Evolutionary conservation across 92 coral and sea anemone genomes (phyloP).

Genomic region (Porites cylindrica): DNA sequence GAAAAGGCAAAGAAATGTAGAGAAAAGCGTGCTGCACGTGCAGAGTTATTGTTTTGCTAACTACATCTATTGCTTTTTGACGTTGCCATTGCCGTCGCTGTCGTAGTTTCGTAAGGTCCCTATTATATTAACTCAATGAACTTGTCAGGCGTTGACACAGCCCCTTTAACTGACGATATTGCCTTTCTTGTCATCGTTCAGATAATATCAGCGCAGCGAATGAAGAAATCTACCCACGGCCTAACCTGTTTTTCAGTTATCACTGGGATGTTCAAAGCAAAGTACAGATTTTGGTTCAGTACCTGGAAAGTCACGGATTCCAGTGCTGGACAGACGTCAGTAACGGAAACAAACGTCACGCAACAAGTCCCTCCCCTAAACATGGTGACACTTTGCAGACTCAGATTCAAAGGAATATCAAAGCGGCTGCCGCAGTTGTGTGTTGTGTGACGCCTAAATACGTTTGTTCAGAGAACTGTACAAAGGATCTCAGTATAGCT

Average conservation of each 20-base stretch:
- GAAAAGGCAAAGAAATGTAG: too few relatives aligned
- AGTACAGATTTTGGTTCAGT: constrained; percentile 76
- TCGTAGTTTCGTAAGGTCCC: too few relatives aligned
- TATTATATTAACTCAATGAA: too few relatives aligned
- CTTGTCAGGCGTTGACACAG: neutral
- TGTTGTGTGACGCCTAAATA: constrained; percentile 92
- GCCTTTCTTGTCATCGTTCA: neutral
- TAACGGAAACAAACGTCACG: constrained; percentile 68
- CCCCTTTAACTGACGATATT: neutral
- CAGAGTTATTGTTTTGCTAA: too few relatives aligned
- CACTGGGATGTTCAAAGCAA: constrained; percentile 97
- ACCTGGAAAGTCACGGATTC: constrained; percentile 84
- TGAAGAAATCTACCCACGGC: constrained; percentile 45
- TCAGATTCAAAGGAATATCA: constrained; percentile 83
- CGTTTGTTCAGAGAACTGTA: constrained; percentile 90
- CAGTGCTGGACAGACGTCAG: constrained; percentile 85
- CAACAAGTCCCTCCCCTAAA: constrained; percentile 32
- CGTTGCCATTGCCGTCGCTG: too few relatives aligned
- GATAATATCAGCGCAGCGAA: neutral
- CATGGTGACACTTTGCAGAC: constrained; percentile 68
- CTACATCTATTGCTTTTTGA: too few relatives aligned
- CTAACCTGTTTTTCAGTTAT: constrained; percentile 90
- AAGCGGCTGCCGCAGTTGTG: constrained; percentile 79
- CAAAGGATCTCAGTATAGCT: constrained; percentile 89
- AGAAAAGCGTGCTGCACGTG: too few relatives aligned